A percentile compares a stretch with the other conserved stretches of the same genome.
These are phyloP conservation scores for Thymelicus sylvestris DNA, from an alignment of 2,888 invertebrate species.

Conservation along the genomic window DNA sequence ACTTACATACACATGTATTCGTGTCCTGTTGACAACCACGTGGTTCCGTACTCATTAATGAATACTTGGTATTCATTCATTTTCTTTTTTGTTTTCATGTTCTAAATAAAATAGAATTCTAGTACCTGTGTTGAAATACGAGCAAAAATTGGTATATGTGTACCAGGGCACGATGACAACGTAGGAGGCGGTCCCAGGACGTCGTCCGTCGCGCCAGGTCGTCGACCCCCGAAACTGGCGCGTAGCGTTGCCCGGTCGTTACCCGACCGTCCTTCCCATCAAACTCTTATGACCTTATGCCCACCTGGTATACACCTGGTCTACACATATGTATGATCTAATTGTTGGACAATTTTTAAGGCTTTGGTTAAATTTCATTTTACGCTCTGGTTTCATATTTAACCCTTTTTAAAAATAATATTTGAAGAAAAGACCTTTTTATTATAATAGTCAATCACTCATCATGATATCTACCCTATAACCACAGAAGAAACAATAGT, in stretches of 20 bases:
- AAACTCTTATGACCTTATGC: conserved; percentile 72
- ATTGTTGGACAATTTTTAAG: conserved; percentile 33
- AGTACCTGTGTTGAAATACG: neutral
- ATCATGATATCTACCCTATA: no score
- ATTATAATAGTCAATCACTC: conserved; percentile 38
- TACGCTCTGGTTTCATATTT: no score
- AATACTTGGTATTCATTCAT: no score
- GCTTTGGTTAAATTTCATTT: no score
- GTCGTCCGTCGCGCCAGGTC: conserved; percentile 67
- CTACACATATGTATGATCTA: conserved; percentile 51
- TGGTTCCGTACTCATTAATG: no score
- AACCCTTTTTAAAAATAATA: neutral
- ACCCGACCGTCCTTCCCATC: conserved; percentile 75
- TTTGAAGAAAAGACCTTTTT: neutral
- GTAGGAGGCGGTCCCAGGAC: conserved; percentile 74
- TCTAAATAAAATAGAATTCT: no score
- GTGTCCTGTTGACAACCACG: no score
- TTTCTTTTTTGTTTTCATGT: no score
- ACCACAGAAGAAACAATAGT: no score
- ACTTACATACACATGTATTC: no score
- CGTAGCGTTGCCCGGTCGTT: conserved; percentile 82
- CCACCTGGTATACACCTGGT: conserved; percentile 79
- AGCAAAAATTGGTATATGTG: conserved; percentile 34
- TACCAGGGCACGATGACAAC: conserved; percentile 64
- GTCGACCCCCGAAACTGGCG: conserved; percentile 79